These are phyloP conservation scores for Cataglyphis rosenhaueri DNA, from an alignment of 2,888 invertebrate genomes.

Conservation along the genomic window DNA sequence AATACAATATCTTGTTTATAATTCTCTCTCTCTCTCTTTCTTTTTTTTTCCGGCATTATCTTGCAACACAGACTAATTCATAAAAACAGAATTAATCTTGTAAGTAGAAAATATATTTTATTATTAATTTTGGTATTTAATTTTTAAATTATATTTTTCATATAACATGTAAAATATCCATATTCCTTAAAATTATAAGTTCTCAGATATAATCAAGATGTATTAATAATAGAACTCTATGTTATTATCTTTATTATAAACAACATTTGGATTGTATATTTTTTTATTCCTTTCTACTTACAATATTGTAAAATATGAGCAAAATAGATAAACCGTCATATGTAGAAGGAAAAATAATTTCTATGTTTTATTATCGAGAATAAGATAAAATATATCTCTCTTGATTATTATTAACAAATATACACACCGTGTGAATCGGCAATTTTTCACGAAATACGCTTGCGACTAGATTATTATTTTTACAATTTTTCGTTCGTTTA, in stretches of 20 bases:
- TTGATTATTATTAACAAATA: conserved; percentile 18
- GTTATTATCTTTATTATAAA: no score
- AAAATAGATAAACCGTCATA: background rate
- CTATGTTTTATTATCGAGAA: conserved; percentile 11
- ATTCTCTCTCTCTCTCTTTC: background rate
- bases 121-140: background rate
- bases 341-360: conserved; percentile 7
- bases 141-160: background rate
- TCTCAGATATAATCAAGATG: background rate
- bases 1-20: conserved; percentile 8
- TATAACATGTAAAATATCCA: background rate
- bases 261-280: background rate
- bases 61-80: background rate
- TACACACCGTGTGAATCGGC: background rate
- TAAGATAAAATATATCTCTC: background rate
- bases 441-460: background rate
- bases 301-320: background rate
- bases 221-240: background rate
- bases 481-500: conserved; percentile 59
- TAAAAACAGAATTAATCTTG: background rate
- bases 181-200: background rate
- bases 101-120: background rate
- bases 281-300: background rate
- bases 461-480: conserved; percentile 35
- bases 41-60: background rate